Evolutionary conservation across 92 coral and sea anemone genomes (phyloP), one percentile per base, ranked within the genome.

Genomic region (Micromussa lordhowensis): DNA sequence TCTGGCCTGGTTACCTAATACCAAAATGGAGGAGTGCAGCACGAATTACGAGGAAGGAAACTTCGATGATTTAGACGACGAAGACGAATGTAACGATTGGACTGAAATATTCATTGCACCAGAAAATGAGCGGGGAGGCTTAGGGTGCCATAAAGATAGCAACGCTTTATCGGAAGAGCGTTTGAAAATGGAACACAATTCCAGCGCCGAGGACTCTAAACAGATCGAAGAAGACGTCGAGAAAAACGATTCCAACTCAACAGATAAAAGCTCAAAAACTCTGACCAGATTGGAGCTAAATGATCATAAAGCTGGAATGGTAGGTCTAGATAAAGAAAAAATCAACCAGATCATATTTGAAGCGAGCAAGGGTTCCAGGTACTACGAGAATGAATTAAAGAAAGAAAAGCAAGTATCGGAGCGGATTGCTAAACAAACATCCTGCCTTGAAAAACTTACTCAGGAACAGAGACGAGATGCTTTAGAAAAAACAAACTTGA

Each of bases 291-390:
- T 98, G 99, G 94, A 97, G 40, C 77, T 98, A 53, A 98, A 98
- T 84, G 98, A 96, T 68, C 95, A 94, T 70, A 98, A 98, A 86
- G 99, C 99, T 28, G 99, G 99, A 35, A 98, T 98, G 99, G 94
- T 96, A 79, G 98, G 98, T 5, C 88, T 98, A 22, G 98, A 98
- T 83, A 95, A 91, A 79, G 95, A 96, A 77, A 88, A 91, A 89
- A 98, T 98, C 30, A 98, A 98, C 91, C 92, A 93, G 75, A 98
- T 98, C 48, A 98, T 98, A 76, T 92, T 86, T 86, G 99, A 98
- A 86, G 98, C 98, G 12, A 98, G 99, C 69, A 98, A 96, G 84
- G 99, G 99, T 34, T 98, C 99, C 69, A 92, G 91, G 35, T 98
- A 94, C 88, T 98, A 94, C 82, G 99, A 98, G 69, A 98, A 93